Evolutionary conservation across 2,113 vertebrate genomes (phyloP), one percentile per base, ranked within the genome.

Genomic region (Gallinago jamesoni): DNA sequence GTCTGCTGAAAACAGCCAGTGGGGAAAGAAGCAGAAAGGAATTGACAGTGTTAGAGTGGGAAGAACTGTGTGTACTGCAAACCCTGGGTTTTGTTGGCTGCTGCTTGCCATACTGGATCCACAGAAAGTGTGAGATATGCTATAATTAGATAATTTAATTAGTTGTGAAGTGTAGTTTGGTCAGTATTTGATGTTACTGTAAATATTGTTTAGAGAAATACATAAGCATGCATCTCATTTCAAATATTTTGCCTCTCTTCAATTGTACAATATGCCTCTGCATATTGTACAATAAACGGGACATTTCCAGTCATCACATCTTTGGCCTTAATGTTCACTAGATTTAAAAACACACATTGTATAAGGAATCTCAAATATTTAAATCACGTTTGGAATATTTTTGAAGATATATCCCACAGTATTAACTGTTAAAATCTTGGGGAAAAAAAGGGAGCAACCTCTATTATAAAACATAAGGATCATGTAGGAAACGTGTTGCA

Each of bases 31-130:
- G 55, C 75, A 39, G 59, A 30, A 55, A 14, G 50, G 50, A 28
- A 16, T 3, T 5, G 55, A 13, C 12, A 13, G 55, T 1, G 28
- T 31, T 67, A 12, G 14, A 12, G 66, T 0, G 0, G 41, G 50
- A 31, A 57, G 48, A 53, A 12, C 48, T 5, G 23, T 1, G 43
- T 15, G 27, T 3, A 1, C 50, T 21, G 45, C 24, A 30, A 24
- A 55, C 10, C 41, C 9, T 2, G 20, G 43, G 28, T 1, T 31
- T 43, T n/a, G 2, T 18, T 55, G 48, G 50, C 77, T 84, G 76
- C 82, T 64, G 35, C 45, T 56, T n/a, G 74, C 33, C 7, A 3
- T 7, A 18, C 39, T 31, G 10, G 9, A 56, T 22, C 70, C 35
- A 18, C 25, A 3, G 53, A 7, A 43, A 39, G 21, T 12, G 31